These are phyloP conservation scores for Cremastinae sp. DNA, from an alignment of 2,888 invertebrate species.

Conservation along the genomic window DNA sequence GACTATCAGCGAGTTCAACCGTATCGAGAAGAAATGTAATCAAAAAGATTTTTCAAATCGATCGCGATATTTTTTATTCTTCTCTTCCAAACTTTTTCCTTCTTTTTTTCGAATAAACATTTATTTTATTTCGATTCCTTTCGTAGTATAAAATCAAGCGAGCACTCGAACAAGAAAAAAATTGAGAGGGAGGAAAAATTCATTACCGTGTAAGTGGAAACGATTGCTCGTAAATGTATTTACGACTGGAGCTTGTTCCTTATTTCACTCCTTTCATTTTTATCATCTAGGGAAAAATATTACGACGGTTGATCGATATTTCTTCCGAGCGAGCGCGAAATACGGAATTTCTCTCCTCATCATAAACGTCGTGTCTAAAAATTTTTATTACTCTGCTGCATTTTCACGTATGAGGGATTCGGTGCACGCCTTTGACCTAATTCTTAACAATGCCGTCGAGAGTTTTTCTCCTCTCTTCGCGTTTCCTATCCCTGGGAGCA, in stretches of 20 bases:
- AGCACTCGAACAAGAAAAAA: slow-evolving; percentile 17
- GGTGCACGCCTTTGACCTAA: slow-evolving; percentile 48
- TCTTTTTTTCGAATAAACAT: neutral
- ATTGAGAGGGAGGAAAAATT: slow-evolving; percentile 46
- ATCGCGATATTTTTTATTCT: neutral
- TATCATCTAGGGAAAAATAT: slow-evolving; percentile 8
- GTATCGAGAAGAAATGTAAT: neutral
- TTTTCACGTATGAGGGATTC: slow-evolving; percentile 37
- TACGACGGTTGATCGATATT: neutral
- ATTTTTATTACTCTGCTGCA: slow-evolving; percentile 39
- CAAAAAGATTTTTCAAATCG: neutral
- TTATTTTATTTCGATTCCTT: neutral
- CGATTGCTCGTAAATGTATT: slow-evolving; percentile 52
- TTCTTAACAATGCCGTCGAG: slow-evolving; percentile 40
- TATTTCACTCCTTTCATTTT: slow-evolving; percentile 11
- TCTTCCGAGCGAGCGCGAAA: neutral
- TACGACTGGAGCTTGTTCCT: slow-evolving; percentile 27
- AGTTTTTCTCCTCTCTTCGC: neutral
- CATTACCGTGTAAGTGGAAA: slow-evolving; percentile 33
- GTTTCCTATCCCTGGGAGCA: slow-evolving; percentile 5
- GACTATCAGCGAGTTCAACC: neutral
- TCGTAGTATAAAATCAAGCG: neutral
- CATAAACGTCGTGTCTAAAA: slow-evolving; percentile 13
- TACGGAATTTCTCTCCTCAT: slow-evolving; percentile 1
- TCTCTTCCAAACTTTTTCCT: neutral